phyloP scores from a whole-genome alignment of 2,888 invertebrate species.

The Hipparchia semele region DNA sequence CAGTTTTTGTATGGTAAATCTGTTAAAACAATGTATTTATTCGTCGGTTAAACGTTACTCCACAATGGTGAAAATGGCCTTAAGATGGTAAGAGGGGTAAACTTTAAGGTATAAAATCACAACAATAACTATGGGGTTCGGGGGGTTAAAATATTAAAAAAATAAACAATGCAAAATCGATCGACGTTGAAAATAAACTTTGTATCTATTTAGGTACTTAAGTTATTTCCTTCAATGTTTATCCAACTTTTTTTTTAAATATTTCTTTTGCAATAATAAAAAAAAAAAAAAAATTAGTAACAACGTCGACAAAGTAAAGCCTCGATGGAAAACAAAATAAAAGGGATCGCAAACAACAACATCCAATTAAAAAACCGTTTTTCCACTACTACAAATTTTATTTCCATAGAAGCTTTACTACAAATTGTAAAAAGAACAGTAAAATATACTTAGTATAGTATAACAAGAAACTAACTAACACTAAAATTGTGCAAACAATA shows the following conservation, averaged over 20 bases:
- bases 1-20: too few species aligned
- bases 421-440: conserved; percentile 12
- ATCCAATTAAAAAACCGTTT: conserved; percentile 15
- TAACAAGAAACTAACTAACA: neutral
- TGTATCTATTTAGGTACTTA: neutral
- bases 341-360: conserved; percentile 41
- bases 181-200: conserved; percentile 17
- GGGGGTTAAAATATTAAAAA: neutral
- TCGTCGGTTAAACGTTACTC: too few species aligned
- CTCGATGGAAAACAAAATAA: conserved; percentile 40
- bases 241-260: too few species aligned
- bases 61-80: too few species aligned
- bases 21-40: too few species aligned
- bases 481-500: conserved; percentile 10
- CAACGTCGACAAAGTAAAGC: conserved; percentile 41
- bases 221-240: too few species aligned
- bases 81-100: too few species aligned
- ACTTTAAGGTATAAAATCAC: too few species aligned
- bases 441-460: conserved; percentile 2
- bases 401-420: conserved; percentile 48
- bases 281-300: conserved; percentile 5
- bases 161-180: neutral
- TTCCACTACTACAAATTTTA: conserved; percentile 36
- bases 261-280: too few species aligned
- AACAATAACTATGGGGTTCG: too few species aligned